Base-by-base conservation (phyloP, 2,888 invertebrate species). In the Metopia argyrocephala region DNA sequence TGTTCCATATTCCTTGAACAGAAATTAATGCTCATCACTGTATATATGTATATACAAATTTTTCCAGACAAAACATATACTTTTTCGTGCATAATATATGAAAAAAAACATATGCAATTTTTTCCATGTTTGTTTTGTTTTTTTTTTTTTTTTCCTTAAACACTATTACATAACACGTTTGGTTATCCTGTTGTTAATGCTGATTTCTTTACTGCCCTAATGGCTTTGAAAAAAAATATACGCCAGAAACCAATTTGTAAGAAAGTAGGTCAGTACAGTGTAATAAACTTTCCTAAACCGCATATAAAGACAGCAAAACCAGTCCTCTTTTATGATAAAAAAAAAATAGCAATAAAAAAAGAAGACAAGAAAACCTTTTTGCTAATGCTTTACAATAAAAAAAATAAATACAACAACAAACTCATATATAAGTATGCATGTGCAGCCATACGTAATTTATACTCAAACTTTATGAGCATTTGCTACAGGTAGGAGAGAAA, bases 271-370 rank as follows among this genome's bases (percentile, higher is more conserved):
- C 81, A 81, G 50, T 38, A 18, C 38, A 66, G 74, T 70, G 78
- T 81, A 81, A 81, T 81, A 81, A 81, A 81, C 81, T 75, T 75
- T 81, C 56, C 81, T 78, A 56, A 73, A 73, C 31, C 52, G 28
- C 38, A 73, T 25, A 31, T n/a, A 50, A 15, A 38, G 38, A 15
- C 9, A 70, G 46, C 23, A 57, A 80, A 76, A 78, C 81, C 78
- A 70, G 80, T 80, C 69, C 57, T 59, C 59, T 21, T 59, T 70
- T 45, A 7, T 20, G 12, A 23, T 15, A 74, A 12, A 57, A 38
- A 50, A 61, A 62, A 71, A 46, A 31, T 12, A 12, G 15, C 18
- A 23, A 54, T n/a, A n/a, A n/a, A n/a, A n/a, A n/a, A n/a, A n/a
- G n/a, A n/a, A n/a, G n/a, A n/a, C n/a, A n/a, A n/a, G 38, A 62